These are phyloP conservation scores for Odontesthes bonariensis DNA, from an alignment of 2,113 vertebrate species.

Conservation along the genomic window DNA sequence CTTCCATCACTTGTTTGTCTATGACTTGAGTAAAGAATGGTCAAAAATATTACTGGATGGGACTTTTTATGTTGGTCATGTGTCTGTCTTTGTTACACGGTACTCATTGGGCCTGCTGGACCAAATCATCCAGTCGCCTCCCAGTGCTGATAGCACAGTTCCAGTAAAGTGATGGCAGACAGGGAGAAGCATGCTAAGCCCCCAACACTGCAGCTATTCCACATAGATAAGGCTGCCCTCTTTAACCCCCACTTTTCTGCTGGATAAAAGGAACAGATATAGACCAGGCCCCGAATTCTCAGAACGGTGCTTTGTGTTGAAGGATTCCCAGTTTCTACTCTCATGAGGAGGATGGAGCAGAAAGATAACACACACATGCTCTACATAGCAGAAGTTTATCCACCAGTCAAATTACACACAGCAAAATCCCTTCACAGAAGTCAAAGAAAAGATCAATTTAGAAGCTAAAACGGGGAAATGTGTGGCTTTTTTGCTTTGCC, in stretches of 20 bases:
- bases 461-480: too few species aligned
- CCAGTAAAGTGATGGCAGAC: conserved; percentile 69
- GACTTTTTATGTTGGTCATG: not conserved
- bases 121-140: conserved; percentile 42
- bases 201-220: conserved; percentile 53
- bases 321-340: not conserved
- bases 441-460: too few species aligned
- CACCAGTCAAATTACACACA: fast-evolving
- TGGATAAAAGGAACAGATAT: conserved; percentile 56
- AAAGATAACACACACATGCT: fast-evolving
- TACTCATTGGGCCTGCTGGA: conserved; percentile 14
- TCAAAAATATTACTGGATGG: too few species aligned
- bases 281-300: not conserved
- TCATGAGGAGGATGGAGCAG: not conserved
- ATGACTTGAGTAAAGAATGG: too few species aligned
- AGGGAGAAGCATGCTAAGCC: conserved; percentile 28
- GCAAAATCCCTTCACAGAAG: too few species aligned
- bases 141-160: conserved; percentile 33
- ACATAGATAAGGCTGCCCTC: conserved; percentile 60
- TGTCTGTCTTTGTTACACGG: conserved; percentile 1
- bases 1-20: too few species aligned
- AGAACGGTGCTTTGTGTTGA: conserved; percentile 8
- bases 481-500: too few species aligned
- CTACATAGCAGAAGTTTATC: not conserved
- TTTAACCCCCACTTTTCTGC: conserved; percentile 49